Percentiles rank a stretch among this genome's conserved stretches.
phyloP scores from a whole-genome alignment of 2,888 invertebrate genomes.

The Caenorhabditis sp. region DNA sequence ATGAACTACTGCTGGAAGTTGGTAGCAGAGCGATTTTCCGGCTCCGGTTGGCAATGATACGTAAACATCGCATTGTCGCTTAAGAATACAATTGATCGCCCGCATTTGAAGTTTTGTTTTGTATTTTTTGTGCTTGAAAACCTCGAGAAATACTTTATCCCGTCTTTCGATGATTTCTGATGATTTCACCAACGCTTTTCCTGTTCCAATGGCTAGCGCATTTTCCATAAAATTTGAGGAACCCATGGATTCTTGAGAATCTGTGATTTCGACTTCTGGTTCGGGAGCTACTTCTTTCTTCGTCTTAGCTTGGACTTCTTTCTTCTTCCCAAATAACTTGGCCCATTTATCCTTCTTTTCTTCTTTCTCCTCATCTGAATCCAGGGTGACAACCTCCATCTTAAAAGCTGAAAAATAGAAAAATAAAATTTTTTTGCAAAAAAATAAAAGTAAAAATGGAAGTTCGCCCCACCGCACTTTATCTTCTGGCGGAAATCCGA shows the following conservation, averaged over 20 bases:
- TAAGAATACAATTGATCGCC: conserved; percentile 55
- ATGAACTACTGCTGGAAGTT: conserved; percentile 87
- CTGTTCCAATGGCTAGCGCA: conserved; percentile 24
- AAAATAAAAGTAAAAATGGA: not conserved
- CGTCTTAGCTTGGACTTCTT: not conserved
- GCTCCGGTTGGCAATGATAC: conserved; percentile 96
- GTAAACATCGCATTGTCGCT: conserved; percentile 82
- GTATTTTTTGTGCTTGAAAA: conserved; percentile 61
- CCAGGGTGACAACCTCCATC: not conserved
- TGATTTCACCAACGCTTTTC: conserved; percentile 16
- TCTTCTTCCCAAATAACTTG: not conserved
- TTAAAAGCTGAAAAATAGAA: conserved; percentile 1
- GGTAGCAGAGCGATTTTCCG: conserved; percentile 96
- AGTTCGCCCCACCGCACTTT: not conserved
- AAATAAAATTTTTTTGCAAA: not conserved
- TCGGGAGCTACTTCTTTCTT: not conserved
- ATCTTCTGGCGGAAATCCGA: not conserved
- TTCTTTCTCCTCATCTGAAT: conserved; percentile 3
- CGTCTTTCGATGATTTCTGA: conserved; percentile 40
- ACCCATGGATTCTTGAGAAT: not conserved
- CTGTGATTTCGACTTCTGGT: not conserved
- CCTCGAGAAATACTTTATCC: conserved; percentile 39
- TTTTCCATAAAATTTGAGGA: conserved; percentile 12
- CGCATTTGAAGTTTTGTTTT: conserved; percentile 54
- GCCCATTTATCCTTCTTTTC: not conserved